Evolutionary conservation across 2,797 vertebrate genomes (phyloP).

Genomic region (Geotrypetes seraphini): DNA sequence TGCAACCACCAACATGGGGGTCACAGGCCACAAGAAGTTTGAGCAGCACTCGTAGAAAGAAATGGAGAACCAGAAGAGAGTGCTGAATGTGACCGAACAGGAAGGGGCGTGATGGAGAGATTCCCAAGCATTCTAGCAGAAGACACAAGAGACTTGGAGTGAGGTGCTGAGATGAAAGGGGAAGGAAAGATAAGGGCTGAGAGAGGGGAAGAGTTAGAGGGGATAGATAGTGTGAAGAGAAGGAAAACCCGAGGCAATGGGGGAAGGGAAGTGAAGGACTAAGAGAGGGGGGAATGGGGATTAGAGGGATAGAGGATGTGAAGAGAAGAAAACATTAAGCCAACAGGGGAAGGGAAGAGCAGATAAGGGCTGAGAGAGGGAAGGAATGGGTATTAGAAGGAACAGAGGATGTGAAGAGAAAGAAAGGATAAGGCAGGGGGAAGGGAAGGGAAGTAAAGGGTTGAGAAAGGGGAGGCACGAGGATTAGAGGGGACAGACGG

Average conservation of each 20-base stretch:
- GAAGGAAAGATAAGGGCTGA: neutral
- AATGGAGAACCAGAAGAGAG: neutral
- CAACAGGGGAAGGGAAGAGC: no score
- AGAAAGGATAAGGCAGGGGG: neutral
- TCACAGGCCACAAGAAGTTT: no score
- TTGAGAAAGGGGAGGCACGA: neutral
- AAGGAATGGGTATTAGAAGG: neutral
- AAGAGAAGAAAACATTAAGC: no score
- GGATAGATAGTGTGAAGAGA: no score
- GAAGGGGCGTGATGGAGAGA: no score
- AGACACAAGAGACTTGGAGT: neutral
- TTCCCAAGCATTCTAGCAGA: no score
- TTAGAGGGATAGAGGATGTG: neutral
- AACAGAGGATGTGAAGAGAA: no score
- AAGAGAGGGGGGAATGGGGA: neutral
- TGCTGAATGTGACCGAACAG: neutral
- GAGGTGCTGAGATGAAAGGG: neutral
- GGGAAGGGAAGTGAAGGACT: neutral
- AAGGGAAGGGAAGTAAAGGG: neutral
- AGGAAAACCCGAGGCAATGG: no score
- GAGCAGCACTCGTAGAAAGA: no score
- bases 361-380: no score
- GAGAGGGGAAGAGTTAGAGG: accelerated
- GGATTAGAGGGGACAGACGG: no score
- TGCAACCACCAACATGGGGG: no score